Conservation (phyloP, 1,140 invertebrate genomes). For the Penaeus chinensis region DNA sequence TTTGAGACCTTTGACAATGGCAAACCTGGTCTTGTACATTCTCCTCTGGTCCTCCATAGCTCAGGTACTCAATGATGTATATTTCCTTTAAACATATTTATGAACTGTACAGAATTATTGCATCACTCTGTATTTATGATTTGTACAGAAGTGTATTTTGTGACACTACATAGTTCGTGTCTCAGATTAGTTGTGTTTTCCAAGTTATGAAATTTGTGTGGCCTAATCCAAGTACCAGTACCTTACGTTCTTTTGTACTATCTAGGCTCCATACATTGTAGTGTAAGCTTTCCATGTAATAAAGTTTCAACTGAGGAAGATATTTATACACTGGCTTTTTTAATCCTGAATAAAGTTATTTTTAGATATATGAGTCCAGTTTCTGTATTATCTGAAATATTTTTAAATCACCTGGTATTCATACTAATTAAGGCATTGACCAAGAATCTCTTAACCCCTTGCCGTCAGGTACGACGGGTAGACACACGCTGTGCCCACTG, state of each 20-base stretch:
- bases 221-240: constrained; percentile 18
- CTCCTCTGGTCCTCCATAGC: constrained; percentile 37
- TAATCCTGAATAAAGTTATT: no score
- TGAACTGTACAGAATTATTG: constrained; percentile 41
- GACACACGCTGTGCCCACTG: no score
- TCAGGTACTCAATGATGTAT: constrained; percentile 32
- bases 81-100: constrained; percentile 45
- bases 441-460: no score
- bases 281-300: constrained; percentile 49
- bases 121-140: constrained; percentile 48
- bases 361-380: background rate
- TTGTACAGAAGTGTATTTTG: constrained; percentile 51
- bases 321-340: constrained; percentile 4
- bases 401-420: background rate
- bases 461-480: no score
- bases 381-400: background rate
- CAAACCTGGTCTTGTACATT: constrained; percentile 33
- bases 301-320: constrained; percentile 40
- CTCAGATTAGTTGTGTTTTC: constrained; percentile 30
- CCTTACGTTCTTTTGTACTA: constrained; percentile 43
- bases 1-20: constrained; percentile 37
- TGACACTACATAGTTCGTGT: constrained; percentile 24
- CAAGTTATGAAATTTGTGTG: constrained; percentile 23
- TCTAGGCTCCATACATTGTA: constrained; percentile 39
- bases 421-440: no score